Base-by-base conservation (phyloP, 2,888 invertebrate genomes). In the Hymenopus coronatus region DNA sequence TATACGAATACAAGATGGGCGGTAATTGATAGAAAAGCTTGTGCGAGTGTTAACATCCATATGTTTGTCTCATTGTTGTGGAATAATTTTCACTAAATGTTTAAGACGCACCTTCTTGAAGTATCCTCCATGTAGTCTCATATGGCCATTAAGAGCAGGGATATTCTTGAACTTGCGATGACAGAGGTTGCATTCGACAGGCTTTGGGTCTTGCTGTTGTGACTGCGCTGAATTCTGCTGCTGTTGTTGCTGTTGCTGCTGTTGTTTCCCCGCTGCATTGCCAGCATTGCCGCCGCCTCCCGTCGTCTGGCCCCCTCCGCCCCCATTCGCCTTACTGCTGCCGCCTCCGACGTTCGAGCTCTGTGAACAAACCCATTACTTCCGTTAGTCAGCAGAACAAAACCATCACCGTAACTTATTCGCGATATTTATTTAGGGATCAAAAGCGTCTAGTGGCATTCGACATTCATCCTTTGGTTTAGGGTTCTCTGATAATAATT, bases 91-190 rank as follows among this genome's bases (percentile, higher is more conserved):
- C 1, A 40, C 0, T 40, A 40, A 40, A 40, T 40, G 40, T 40
- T 33, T 40, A 40, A 40, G 12, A 9, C 84, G 91, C 93, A 97
- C 97, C 96, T 98, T 98, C 94, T 99, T 99, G 92, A 98, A 98
- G 93, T 98, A 99, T 89, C 99, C 99, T 84, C 99, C 99, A 93
- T 99, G 99, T 91, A 99, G 95, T 92, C 99, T 95, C 99, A 99
- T 99, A 93, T 99, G 99, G 14, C 99, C 99, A 93, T 99, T 99
- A 89, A 99, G 96, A 46, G 99, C 99, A 30, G 99, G 98, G 93
- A 98, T 97, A 93, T 99, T 99, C 94, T 99, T 99, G 94, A 99
- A 99, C 93, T 98, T 97, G 91, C 98, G 96, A 93, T 98, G 97
- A 93, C 99, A 99, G 90, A 99, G 95, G 93, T 97, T 98, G 94